These are phyloP conservation scores for Micoletzkya japonica DNA, from an alignment of 2,888 invertebrate species.

Conservation along the genomic window DNA sequence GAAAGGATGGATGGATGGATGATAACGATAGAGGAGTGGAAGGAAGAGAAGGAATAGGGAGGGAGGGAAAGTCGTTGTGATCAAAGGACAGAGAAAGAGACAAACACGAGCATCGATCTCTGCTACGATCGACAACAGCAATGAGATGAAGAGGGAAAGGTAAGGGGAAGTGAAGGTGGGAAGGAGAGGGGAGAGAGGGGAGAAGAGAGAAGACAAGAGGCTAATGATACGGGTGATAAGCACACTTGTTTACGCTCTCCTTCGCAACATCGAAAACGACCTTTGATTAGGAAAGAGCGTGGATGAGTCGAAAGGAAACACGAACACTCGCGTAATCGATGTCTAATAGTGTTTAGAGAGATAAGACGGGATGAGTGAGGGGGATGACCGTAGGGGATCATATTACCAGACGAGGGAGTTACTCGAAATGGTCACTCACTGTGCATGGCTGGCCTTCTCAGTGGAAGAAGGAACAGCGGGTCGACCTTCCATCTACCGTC, in stretches of 20 bases:
- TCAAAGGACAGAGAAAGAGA: neutral
- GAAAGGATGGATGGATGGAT: neutral
- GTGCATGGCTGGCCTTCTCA: slow-evolving; percentile 40
- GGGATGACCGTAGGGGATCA: neutral
- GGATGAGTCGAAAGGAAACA: neutral
- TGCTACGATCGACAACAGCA: neutral
- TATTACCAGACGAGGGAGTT: slow-evolving; percentile 7
- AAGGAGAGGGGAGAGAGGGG: slow-evolving; percentile 24
- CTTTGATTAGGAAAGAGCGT: neutral
- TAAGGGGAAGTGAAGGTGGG: slow-evolving; percentile 20
- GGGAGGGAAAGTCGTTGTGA: neutral
- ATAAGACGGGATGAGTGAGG: slow-evolving; percentile 11
- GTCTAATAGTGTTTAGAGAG: neutral
- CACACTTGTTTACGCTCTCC: too few relatives aligned
- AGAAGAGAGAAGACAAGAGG: slow-evolving; percentile 5
- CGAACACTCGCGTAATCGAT: too few relatives aligned
- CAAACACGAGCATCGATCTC: neutral
- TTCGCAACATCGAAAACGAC: too few relatives aligned
- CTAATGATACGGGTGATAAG: slow-evolving; percentile 18
- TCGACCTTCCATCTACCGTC: slow-evolving; percentile 14
- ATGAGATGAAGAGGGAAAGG: slow-evolving; percentile 12
- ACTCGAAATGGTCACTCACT: too few relatives aligned
- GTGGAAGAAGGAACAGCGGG: neutral
- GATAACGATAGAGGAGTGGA: neutral
- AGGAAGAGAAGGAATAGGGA: neutral